Conservation (phyloP, 37 sponge, comb jelly and placozoan genomes). For the Beroe ovata region DNA sequence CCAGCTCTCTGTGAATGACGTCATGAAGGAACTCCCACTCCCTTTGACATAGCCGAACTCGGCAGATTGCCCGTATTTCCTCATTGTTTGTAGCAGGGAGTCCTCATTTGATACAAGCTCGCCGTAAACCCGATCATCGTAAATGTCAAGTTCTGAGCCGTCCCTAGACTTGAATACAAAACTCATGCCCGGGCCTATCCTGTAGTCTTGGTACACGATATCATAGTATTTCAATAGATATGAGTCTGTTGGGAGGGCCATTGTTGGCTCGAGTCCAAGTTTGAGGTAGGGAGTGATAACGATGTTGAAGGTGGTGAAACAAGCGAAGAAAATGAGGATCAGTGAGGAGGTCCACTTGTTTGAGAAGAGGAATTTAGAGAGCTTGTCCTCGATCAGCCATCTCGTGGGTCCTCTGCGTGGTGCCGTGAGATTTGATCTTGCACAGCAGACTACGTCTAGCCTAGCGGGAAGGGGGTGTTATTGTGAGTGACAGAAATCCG, state of each 20-base stretch:
- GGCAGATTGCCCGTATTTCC: neutral
- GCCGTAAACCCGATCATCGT: neutral
- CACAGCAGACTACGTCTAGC: constrained; percentile 45
- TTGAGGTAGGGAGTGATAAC: constrained; percentile 19
- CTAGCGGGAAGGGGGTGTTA: no score
- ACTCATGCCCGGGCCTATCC: constrained; percentile 41
- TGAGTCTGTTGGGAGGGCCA: constrained; percentile 43
- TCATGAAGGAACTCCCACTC: constrained; percentile 22
- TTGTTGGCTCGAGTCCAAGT: constrained; percentile 42
- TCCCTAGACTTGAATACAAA: constrained; percentile 46
- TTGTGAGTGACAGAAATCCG: no score
- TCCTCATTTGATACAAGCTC: neutral
- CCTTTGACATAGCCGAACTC: neutral
- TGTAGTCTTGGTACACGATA: constrained; percentile 34
- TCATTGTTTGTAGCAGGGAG: neutral
- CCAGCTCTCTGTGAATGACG: neutral
- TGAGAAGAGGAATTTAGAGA: constrained; percentile 1
- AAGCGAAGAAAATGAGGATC: constrained; percentile 37
- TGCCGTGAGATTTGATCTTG: neutral
- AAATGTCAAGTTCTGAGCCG: constrained; percentile 14
- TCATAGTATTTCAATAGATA: constrained; percentile 31
- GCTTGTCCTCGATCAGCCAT: constrained; percentile 31
- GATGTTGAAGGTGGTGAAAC: constrained; percentile 19
- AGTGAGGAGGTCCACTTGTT: constrained; percentile 45
- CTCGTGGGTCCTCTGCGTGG: neutral